These are phyloP conservation scores for Brachionus paranguensis DNA, from an alignment of 1,140 invertebrate genomes.

Conservation along the genomic window DNA sequence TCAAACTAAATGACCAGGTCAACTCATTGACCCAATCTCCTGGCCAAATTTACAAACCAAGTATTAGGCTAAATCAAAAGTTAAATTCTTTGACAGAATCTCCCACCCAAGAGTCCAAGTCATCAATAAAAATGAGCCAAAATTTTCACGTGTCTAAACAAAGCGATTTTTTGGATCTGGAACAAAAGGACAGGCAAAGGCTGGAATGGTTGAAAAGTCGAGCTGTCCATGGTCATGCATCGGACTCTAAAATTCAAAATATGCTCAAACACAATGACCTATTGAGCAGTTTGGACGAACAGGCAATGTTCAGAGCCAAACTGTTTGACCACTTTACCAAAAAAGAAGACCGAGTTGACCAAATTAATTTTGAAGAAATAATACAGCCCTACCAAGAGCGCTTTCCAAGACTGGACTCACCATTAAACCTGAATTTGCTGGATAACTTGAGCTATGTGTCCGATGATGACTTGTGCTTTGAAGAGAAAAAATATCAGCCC, in stretches of 20 bases:
- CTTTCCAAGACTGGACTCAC: background rate
- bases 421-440: background rate
- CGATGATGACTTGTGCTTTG: background rate
- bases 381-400: background rate
- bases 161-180: background rate
- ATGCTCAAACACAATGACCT: background rate
- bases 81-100: background rate
- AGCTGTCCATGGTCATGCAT: background rate
- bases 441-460: background rate
- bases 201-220: background rate
- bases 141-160: constrained; percentile 28
- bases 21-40: background rate
- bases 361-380: constrained; percentile 32
- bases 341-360: constrained; percentile 3
- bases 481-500: background rate
- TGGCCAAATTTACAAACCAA: background rate
- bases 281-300: constrained; percentile 1
- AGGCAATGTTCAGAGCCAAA: background rate
- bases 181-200: background rate
- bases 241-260: constrained; percentile 11
- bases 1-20: background rate
- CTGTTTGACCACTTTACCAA: constrained; percentile 10
- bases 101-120: background rate
- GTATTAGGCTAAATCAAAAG: background rate
- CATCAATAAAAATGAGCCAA: background rate